Percentiles rank a stretch among this genome's conserved stretches.
These are phyloP conservation scores for Cryptops parisi DNA, from an alignment of 2,888 invertebrate genomes.

Conservation along the genomic window DNA sequence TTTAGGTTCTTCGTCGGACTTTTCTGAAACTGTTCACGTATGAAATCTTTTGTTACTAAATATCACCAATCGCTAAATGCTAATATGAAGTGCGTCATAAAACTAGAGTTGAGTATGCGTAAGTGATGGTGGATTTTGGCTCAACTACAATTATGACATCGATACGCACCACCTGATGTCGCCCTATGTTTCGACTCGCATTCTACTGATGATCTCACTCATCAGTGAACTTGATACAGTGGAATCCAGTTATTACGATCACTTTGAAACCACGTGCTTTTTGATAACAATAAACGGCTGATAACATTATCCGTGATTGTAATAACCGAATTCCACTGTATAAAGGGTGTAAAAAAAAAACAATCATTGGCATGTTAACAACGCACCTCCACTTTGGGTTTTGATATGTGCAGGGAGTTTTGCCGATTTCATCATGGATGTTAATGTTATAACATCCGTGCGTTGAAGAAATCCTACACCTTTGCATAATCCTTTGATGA, in stretches of 20 bases:
- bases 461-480: conserved; percentile 53
- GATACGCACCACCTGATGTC: neutral
- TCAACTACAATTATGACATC: too few relatives aligned
- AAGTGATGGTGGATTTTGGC: too few relatives aligned
- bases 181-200: conserved; percentile 20
- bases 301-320: too few relatives aligned
- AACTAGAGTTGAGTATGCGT: too few relatives aligned
- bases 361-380: conserved; percentile 3
- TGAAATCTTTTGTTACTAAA: too few relatives aligned
- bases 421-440: conserved; percentile 59
- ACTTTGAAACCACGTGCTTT: too few relatives aligned
- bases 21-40: conserved; percentile 13
- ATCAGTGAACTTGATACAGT: too few relatives aligned
- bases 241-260: too few relatives aligned
- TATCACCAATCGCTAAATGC: too few relatives aligned
- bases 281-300: too few relatives aligned
- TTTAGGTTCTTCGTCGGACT: conserved; percentile 39
- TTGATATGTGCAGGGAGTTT: conserved; percentile 43
- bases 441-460: conserved; percentile 59
- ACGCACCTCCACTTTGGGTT: conserved; percentile 35
- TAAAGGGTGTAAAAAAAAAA: conserved; percentile 5
- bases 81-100: too few relatives aligned
- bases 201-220: conserved; percentile 13
- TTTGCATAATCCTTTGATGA: conserved; percentile 56
- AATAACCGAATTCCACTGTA: too few relatives aligned